These are phyloP conservation scores for Xylota sylvarum DNA, from an alignment of 2,888 invertebrate species.

Conservation along the genomic window DNA sequence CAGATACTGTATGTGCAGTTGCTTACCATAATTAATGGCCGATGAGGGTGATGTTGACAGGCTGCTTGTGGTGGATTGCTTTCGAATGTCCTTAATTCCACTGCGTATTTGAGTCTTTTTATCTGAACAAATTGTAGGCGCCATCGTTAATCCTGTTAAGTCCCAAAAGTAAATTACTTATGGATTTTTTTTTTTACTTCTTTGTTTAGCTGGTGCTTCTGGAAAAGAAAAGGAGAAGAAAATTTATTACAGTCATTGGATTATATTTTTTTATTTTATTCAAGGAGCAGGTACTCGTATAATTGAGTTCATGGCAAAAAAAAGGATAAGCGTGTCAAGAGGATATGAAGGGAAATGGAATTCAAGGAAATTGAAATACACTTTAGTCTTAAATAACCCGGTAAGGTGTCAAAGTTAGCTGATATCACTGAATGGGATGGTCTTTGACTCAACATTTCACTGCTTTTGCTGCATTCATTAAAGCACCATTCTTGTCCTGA, in stretches of 20 bases:
- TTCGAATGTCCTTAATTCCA: slow-evolving; percentile 73
- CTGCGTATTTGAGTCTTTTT: slow-evolving; percentile 81
- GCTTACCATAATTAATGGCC: slow-evolving; percentile 80
- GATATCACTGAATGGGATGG: too few species aligned
- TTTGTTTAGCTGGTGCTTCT: not conserved
- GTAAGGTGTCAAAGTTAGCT: not conserved
- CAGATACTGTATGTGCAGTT: slow-evolving; percentile 3
- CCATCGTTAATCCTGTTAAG: slow-evolving; percentile 79
- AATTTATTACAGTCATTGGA: slow-evolving; percentile 38
- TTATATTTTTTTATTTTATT: slow-evolving; percentile 29
- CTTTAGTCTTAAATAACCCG: not conserved
- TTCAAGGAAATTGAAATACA: not conserved
- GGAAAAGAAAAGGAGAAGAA: slow-evolving; percentile 25
- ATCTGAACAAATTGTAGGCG: slow-evolving; percentile 84
- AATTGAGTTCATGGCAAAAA: slow-evolving; percentile 14
- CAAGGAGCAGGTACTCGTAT: not conserved
- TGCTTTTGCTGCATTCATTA: too few species aligned
- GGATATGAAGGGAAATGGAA: not conserved
- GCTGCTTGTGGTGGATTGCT: slow-evolving; percentile 69
- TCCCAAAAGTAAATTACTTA: slow-evolving; percentile 51
- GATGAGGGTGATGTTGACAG: slow-evolving; percentile 77
- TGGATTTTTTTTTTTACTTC: not conserved
- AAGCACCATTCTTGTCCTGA: too few species aligned
- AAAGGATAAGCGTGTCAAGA: not conserved
- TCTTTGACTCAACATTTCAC: too few species aligned